Base-by-base conservation (phyloP, 1,140 invertebrate genomes). In the Zaprionus inermis region DNA sequence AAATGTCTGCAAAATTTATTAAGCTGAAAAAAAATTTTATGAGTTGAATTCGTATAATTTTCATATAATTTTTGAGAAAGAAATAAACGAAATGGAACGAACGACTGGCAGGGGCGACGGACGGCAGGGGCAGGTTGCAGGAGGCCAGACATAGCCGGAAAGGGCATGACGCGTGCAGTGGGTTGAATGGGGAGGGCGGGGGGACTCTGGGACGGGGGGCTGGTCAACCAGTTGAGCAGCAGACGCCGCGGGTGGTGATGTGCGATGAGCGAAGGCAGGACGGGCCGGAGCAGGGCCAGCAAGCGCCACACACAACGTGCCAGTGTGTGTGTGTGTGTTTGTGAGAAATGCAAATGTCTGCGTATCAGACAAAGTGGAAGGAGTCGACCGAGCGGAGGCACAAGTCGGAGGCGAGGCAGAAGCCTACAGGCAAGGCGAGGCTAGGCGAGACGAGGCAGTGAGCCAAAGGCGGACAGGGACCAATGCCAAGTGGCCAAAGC, bases 41-140 rank as follows among this genome's bases (percentile, higher is more conserved):
- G 88, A 90, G 82, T 90, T 76, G 86, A 89, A 86, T 90, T 90
- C 81, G 88, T 90, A 90, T 90, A 90, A 90, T 90, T 90, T 90
- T 90, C 88, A 90, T 90, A 90, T 90, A 90, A 90, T 90, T 89
- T 88, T 89, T 81, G 73, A 79, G 67, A 88, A 72, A 66, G 72
- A 88, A 86, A 28, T 28, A 28, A 28, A 72, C 83, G 72, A 88
- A 88, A 88, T 79, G 83, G 84, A 86, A 86, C 83, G 83, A 65
- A 80, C 56, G 24, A 20, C 55, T 28, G 0, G 24, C 24, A 2
- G 24, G 24, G 22, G 28, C 58, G 63, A 59, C 30, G 55, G 34
- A 32, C 52, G 41, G 24, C 36, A 38, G 52, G 46, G 34, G 34
- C 49, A 51, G 44, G 55, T 49, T 55, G 36, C 38, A 68, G 52